A percentile compares a stretch with the other conserved stretches of the same genome.
Evolutionary conservation across 2,113 vertebrate species (phyloP).

Genomic region (Apistogramma diplotaenia): DNA sequence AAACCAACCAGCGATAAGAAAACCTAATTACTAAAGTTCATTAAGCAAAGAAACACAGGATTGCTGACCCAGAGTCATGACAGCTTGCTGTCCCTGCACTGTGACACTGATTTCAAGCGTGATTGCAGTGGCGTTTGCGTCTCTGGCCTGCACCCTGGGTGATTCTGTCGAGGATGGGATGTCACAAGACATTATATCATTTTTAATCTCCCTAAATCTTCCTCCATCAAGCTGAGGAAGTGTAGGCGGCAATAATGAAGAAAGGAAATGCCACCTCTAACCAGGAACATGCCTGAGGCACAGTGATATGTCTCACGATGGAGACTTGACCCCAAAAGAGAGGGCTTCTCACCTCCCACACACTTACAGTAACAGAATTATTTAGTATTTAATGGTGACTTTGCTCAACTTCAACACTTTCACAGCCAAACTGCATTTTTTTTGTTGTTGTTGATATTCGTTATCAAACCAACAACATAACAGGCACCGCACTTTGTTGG

Average conservation of each 20-base stretch:
- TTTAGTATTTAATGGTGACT: neutral
- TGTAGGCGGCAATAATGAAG: constrained; percentile 62
- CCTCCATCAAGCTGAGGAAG: constrained; percentile 48
- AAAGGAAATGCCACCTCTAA: constrained; percentile 65
- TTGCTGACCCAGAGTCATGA: too few species aligned
- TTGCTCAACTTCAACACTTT: neutral
- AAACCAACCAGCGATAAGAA: too few species aligned
- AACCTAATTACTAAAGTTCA: too few species aligned
- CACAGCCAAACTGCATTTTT: neutral
- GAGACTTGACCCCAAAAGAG: constrained; percentile 35
- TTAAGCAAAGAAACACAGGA: too few species aligned
- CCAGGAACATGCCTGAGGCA: constrained; percentile 52
- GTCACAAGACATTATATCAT: constrained; percentile 62
- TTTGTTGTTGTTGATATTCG: neutral
- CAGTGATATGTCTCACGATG: constrained; percentile 6
- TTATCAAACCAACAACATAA: neutral
- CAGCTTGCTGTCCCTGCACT: neutral
- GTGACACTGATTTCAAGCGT: constrained; percentile 6
- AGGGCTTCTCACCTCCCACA: constrained; percentile 30
- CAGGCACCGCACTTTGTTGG: neutral
- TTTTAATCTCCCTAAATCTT: constrained; percentile 68
- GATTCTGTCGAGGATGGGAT: constrained; percentile 53
- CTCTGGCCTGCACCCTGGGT: constrained; percentile 40
- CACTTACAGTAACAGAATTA: neutral
- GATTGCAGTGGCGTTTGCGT: constrained; percentile 5